phyloP scores from a whole-genome alignment of 2,797 vertebrate genomes.

The Thripadectes ignobilis region DNA sequence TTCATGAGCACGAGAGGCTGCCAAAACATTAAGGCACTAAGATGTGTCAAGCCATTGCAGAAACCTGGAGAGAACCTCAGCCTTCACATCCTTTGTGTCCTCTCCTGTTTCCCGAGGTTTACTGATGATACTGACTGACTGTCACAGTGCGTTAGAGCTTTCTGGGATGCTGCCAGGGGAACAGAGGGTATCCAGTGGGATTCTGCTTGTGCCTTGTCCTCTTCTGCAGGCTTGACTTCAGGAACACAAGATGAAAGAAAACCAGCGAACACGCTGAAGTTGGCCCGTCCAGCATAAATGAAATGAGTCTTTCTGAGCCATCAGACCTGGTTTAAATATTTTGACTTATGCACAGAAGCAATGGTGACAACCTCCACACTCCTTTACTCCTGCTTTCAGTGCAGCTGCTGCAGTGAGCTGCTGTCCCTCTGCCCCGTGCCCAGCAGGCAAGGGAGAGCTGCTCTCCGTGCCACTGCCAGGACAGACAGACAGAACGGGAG shows the following conservation, averaged over 20 bases:
- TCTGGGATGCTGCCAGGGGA: neutral
- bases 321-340: neutral
- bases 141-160: neutral
- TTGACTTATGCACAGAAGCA: neutral
- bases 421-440: neutral
- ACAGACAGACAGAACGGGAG: neutral
- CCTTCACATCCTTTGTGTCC: neutral
- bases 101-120: neutral
- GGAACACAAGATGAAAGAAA: neutral
- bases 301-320: neutral
- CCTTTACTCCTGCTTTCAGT: neutral
- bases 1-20: neutral
- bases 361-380: neutral
- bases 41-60: neutral
- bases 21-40: neutral
- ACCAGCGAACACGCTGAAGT: neutral
- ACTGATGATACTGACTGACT: neutral
- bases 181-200: accelerated
- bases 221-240: neutral
- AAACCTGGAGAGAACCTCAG: neutral
- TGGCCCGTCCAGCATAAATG: neutral
- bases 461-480: neutral
- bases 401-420: neutral
- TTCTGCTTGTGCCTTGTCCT: neutral
- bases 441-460: neutral